Evolutionary conservation across 2,888 invertebrate species (phyloP).

Genomic region (Odontothrips loti): DNA sequence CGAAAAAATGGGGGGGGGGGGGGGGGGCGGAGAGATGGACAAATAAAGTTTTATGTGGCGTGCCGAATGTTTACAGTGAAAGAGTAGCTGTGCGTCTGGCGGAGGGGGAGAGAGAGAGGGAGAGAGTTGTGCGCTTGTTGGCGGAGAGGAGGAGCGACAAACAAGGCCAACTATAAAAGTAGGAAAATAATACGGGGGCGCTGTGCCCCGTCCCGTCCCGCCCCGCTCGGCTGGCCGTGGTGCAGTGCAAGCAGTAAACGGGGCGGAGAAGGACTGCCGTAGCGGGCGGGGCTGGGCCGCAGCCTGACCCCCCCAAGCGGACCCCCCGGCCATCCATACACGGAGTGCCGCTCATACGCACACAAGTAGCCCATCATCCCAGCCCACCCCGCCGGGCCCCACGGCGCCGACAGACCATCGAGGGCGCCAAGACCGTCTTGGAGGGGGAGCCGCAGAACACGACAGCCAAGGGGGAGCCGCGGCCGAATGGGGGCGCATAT

Average conservation of each 20-base stretch:
- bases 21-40: not conserved
- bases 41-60: not conserved
- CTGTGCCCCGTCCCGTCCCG: no score
- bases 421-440: no score
- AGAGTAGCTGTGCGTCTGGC: no score
- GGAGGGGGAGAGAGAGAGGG: not conserved
- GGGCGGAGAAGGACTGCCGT: not conserved
- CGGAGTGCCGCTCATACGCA: no score
- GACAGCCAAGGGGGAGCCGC: no score
- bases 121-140: not conserved
- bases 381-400: no score
- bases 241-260: slow-evolving; percentile 17
- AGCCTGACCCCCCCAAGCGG: not conserved
- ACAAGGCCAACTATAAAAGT: not conserved
- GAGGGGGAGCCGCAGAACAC: no score
- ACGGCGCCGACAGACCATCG: no score
- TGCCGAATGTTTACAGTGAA: not conserved
- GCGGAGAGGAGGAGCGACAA: not conserved
- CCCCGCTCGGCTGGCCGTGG: no score
- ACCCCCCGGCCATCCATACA: no score
- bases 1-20: not conserved
- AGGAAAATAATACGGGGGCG: not conserved
- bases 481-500: not conserved
- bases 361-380: no score
- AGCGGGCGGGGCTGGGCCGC: not conserved